A percentile compares a stretch with the other conserved stretches of the same genome.
Conservation (phyloP, 2,797 vertebrate species). For the Sebastes hubbsi region DNA sequence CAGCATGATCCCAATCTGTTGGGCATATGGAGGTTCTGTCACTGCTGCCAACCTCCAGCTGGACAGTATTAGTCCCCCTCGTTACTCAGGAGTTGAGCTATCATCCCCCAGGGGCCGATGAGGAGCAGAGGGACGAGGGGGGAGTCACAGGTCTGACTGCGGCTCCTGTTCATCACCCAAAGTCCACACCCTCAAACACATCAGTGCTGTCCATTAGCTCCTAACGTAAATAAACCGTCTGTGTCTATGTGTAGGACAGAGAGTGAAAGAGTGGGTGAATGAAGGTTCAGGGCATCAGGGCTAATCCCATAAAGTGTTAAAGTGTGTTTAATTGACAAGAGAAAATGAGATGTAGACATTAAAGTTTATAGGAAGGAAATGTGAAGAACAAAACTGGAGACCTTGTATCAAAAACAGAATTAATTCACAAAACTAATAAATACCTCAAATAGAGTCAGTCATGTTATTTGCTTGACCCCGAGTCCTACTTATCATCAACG, state of each 20-base stretch:
- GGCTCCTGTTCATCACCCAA: slow-evolving; percentile 62
- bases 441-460: not conserved
- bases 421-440: not conserved
- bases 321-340: not conserved
- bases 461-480: slow-evolving; percentile 7
- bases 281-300: not conserved
- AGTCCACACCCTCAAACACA: slow-evolving; percentile 19
- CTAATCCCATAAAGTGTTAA: slow-evolving; percentile 33
- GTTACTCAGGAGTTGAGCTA: slow-evolving; percentile 49
- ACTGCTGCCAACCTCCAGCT: slow-evolving; percentile 69
- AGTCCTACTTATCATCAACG: not conserved
- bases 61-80: slow-evolving; percentile 67
- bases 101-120: slow-evolving; percentile 60
- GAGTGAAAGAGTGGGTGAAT: slow-evolving; percentile 8
- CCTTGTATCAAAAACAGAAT: not conserved
- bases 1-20: slow-evolving; percentile 56
- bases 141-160: slow-evolving; percentile 35
- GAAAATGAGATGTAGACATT: not conserved
- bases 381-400: not conserved
- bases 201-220: slow-evolving; percentile 55
- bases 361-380: not conserved
- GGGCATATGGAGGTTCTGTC: slow-evolving; percentile 66
- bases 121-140: slow-evolving; percentile 36
- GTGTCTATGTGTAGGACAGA: slow-evolving; percentile 17
- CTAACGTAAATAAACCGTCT: slow-evolving; percentile 58